Evolutionary conservation across 2,113 vertebrate species (phyloP).

Genomic region (Tiliqua scincoides): DNA sequence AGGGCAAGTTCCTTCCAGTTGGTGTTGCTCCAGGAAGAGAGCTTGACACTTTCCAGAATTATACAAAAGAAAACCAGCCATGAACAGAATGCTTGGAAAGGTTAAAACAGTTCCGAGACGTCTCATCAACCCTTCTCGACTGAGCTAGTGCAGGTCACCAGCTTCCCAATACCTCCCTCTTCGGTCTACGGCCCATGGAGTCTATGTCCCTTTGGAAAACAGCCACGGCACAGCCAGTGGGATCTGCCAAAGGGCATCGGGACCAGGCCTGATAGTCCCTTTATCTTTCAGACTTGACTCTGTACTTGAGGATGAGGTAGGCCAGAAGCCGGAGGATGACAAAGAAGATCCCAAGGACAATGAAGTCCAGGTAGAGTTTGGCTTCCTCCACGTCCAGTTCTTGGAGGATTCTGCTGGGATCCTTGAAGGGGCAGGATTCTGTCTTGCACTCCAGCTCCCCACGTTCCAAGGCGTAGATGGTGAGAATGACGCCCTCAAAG

Average conservation of each 20-base stretch:
- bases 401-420: slow-evolving; percentile 90
- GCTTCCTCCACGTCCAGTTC: slow-evolving; percentile 93
- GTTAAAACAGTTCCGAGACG: slow-evolving; percentile 79
- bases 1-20: neutral
- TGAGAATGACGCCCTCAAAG: slow-evolving; percentile 95
- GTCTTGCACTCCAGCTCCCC: slow-evolving; percentile 87
- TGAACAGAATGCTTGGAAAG: slow-evolving; percentile 69
- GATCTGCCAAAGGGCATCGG: neutral
- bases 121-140: slow-evolving; percentile 69
- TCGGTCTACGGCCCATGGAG: neutral
- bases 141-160: slow-evolving; percentile 57
- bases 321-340: slow-evolving; percentile 89
- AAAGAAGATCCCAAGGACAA: slow-evolving; percentile 95
- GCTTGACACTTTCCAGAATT: slow-evolving; percentile 48
- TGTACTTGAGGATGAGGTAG: slow-evolving; percentile 95
- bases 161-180: neutral
- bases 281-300: slow-evolving; percentile 95
- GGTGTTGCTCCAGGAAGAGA: neutral
- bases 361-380: slow-evolving; percentile 96
- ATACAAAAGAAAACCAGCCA: slow-evolving; percentile 61
- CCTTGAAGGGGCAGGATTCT: slow-evolving; percentile 87
- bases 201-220: slow-evolving; percentile 9
- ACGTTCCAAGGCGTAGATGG: slow-evolving; percentile 96
- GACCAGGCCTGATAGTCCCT: slow-evolving; percentile 8
- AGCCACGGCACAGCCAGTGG: slow-evolving; percentile 39